phyloP scores from a whole-genome alignment of 1,140 invertebrate species.

The Hypsibius dujardini region DNA sequence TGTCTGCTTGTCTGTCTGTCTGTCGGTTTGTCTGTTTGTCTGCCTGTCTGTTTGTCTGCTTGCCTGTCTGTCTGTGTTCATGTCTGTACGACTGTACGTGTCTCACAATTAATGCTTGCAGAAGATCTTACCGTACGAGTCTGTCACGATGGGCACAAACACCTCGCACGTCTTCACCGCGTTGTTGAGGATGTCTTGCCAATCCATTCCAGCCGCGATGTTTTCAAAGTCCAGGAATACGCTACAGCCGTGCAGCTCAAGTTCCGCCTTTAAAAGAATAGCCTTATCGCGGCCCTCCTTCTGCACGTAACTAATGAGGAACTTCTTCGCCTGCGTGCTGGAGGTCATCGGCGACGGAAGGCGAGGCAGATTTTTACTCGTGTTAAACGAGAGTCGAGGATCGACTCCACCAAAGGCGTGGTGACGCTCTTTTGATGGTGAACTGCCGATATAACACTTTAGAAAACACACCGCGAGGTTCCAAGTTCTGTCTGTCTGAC shows the following conservation, averaged over 20 bases:
- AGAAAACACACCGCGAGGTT: too few species aligned
- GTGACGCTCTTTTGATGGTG: too few species aligned
- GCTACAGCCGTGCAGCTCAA: slow-evolving; percentile 30
- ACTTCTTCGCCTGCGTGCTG: slow-evolving; percentile 27
- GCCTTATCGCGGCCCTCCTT: slow-evolving; percentile 35
- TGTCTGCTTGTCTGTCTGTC: too few species aligned
- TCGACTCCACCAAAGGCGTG: not conserved
- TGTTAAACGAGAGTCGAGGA: not conserved
- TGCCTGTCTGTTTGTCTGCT: too few species aligned
- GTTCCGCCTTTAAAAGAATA: slow-evolving; percentile 32
- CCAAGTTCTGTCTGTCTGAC: too few species aligned
- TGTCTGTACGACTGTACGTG: too few species aligned
- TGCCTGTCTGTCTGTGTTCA: too few species aligned
- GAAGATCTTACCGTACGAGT: slow-evolving; percentile 31
- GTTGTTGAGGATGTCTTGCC: slow-evolving; percentile 37
- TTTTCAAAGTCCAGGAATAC: slow-evolving; percentile 38
- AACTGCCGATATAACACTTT: too few species aligned
- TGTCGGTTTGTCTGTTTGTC: too few species aligned
- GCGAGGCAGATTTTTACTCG: not conserved
- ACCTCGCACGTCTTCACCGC: slow-evolving; percentile 35
- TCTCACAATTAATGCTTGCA: too few species aligned
- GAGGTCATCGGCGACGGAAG: not conserved
- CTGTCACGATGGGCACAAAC: slow-evolving; percentile 36
- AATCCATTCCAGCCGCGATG: slow-evolving; percentile 35
- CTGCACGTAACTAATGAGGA: slow-evolving; percentile 36